These are phyloP conservation scores for Sebastolobus altivelis DNA, from an alignment of 2,797 vertebrate species.

Conservation along the genomic window DNA sequence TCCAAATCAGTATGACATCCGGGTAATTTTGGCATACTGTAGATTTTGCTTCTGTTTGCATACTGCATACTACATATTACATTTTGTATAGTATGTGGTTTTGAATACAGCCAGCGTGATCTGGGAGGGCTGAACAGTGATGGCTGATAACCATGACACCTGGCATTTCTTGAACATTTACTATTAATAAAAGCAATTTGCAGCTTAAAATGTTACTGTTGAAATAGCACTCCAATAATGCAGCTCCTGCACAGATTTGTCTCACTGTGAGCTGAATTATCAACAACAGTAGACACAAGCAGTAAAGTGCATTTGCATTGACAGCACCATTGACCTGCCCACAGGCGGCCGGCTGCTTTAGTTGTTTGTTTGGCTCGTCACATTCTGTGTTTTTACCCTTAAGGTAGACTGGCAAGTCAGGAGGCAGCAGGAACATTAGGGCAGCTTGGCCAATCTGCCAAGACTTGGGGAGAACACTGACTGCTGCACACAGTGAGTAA, in stretches of 20 bases:
- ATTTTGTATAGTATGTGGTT: too few relatives aligned
- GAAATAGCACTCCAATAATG: background rate
- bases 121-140: background rate
- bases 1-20: too few relatives aligned
- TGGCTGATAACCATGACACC: background rate
- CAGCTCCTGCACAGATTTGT: background rate
- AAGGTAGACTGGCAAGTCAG: background rate
- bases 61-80: too few relatives aligned
- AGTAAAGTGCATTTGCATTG: background rate
- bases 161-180: background rate
- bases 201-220: background rate
- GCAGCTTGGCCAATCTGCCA: background rate
- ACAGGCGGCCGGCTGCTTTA: background rate
- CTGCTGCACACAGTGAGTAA: background rate
- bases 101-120: too few relatives aligned
- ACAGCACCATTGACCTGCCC: background rate
- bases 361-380: background rate
- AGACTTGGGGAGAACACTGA: background rate
- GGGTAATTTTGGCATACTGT: too few relatives aligned
- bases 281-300: background rate
- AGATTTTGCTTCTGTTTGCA: too few relatives aligned
- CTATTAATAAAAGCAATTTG: background rate
- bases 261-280: background rate
- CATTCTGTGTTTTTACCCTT: background rate
- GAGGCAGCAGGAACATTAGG: conserved; percentile 1